phyloP scores from a whole-genome alignment of 2,888 invertebrate genomes.

The Nomada fucata region DNA sequence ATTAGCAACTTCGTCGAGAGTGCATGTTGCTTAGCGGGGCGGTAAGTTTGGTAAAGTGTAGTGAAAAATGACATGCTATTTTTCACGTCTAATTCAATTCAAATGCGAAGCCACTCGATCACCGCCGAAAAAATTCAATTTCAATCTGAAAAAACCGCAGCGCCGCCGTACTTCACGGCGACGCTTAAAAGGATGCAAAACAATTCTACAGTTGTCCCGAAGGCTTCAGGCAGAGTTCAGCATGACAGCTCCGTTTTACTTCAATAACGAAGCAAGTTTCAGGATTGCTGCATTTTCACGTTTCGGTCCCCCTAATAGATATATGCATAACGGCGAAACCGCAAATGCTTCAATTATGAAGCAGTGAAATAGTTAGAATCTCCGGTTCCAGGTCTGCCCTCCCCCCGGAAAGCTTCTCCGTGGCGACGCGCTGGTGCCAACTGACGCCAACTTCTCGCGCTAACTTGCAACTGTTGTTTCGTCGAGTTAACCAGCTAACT shows the following conservation, averaged over 20 bases:
- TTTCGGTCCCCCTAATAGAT: conserved; percentile 64
- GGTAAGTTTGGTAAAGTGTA: too few relatives aligned
- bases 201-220: not conserved
- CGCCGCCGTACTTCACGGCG: not conserved
- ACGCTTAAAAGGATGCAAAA: not conserved
- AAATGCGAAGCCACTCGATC: too few relatives aligned
- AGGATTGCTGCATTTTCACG: conserved; percentile 63
- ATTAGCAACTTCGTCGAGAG: too few relatives aligned
- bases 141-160: too few relatives aligned
- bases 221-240: not conserved
- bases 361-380: conserved; percentile 82
- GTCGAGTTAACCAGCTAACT: conserved; percentile 82
- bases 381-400: conserved; percentile 49
- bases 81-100: too few relatives aligned
- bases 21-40: too few relatives aligned
- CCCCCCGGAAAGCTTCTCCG: conserved; percentile 32
- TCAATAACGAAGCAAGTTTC: conserved; percentile 67
- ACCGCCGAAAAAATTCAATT: too few relatives aligned
- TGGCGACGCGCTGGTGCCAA: conserved; percentile 74
- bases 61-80: too few relatives aligned
- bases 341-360: conserved; percentile 82
- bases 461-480: conserved; percentile 81
- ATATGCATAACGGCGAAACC: conserved; percentile 75
- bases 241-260: conserved; percentile 35
- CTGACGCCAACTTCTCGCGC: conserved; percentile 79